Base-by-base conservation (phyloP, 2,113 vertebrate genomes). In the Patagioenas fasciata region DNA sequence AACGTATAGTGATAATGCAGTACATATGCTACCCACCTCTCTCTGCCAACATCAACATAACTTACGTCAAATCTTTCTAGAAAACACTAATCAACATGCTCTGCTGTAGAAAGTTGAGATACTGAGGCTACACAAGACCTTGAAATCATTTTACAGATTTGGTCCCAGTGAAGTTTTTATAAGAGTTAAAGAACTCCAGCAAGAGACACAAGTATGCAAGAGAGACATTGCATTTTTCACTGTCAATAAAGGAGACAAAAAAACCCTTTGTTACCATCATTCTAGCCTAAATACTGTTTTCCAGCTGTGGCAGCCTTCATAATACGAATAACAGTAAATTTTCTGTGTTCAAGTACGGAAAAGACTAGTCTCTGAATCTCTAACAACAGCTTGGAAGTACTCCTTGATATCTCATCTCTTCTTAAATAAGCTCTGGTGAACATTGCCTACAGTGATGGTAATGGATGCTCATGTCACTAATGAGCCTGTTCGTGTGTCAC, bases 51-150 rank as follows among this genome's bases (percentile, higher is more conserved):
- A 87, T 83, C 82, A 94, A 60, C 69, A 50, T 88, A 92, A 87
- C 85, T 88, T 87, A 74, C 60, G 86, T 92, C 95, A 97, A 56
- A 72, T 69, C 40, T 77, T 81, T 90, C 92, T 65, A 88, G 96
- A 96, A 88, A 88, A 86, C 57, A 80, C 75, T 94, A 93, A 85
- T 95, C 95, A 95, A 65, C 83, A 47, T 67, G 40, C 9, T 24
- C 56, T 90, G 34, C 72, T 85, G 50, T 31, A 87, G 84, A 86
- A 57, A 83, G 42, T 23, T 24, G 87, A 94, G 58, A 74, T 56
- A 61, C 14, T 4, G 6, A 90, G 36, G 70, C 77, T 89, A n/a
- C 8, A 50, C 28, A 42, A 89, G 13, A 65, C 19, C 15, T 40
- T 61, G 40, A 92, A 87, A 75, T 77, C 0, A 69, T 73, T 85